Conservation (phyloP, 2,888 invertebrate species). For the Syrphus vitripennis region DNA sequence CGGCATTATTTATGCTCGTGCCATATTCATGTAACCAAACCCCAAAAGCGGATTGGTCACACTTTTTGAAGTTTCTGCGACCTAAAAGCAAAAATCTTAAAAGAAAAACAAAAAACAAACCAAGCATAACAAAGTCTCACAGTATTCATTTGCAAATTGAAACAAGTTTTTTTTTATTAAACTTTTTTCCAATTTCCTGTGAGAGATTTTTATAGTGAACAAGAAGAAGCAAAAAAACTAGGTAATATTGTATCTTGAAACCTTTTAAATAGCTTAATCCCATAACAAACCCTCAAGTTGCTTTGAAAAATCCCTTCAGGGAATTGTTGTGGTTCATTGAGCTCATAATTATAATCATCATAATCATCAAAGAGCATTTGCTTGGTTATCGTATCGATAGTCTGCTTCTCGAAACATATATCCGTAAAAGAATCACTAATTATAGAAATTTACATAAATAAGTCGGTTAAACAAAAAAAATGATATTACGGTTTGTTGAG, state of each 20-base stretch:
- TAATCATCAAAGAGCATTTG: not conserved
- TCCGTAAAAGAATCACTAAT: conserved; percentile 26
- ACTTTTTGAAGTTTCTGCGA: not conserved
- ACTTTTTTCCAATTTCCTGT: not conserved
- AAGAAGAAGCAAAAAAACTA: not conserved
- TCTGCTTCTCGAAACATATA: conserved; percentile 11
- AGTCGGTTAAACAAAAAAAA: conserved; percentile 13
- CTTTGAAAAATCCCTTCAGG: not conserved
- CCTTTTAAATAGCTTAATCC: not conserved
- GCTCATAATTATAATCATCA: conserved; percentile 9
- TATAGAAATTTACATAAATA: conserved; percentile 38
- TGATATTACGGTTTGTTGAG: not conserved
- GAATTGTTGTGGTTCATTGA: conserved; percentile 50
- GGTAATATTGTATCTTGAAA: not conserved
- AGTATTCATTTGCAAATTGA: not conserved
- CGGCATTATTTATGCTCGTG: conserved; percentile 25
- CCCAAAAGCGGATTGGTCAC: conserved; percentile 13
- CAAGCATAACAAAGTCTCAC: not conserved
- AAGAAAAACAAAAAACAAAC: too few species aligned
- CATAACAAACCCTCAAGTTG: not conserved
- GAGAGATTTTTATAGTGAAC: not conserved
- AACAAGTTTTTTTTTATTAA: not conserved
- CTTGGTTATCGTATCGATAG: not conserved
- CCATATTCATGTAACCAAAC: conserved; percentile 13
- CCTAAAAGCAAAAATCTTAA: not conserved